These are phyloP conservation scores for Paracentrotus lividus DNA, from an alignment of 53 echinoderm and acorn worm species.

Conservation along the genomic window DNA sequence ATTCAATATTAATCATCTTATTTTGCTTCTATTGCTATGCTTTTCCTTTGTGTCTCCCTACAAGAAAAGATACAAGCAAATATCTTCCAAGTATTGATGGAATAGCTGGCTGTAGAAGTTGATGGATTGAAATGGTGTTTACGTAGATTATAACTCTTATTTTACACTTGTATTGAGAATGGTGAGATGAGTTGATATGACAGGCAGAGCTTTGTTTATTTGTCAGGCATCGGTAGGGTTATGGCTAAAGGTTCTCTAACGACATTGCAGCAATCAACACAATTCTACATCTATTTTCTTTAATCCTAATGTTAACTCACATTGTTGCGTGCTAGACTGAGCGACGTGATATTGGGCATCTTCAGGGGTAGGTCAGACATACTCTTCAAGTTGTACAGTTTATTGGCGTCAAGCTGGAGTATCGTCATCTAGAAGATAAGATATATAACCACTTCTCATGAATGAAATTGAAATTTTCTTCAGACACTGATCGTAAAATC, in stretches of 20 bases:
- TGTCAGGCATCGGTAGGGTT: neutral
- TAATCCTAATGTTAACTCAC: constrained; percentile 74
- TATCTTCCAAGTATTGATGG: neutral
- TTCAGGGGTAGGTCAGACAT: constrained; percentile 74
- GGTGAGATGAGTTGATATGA: neutral
- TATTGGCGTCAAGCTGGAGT: constrained; percentile 86
- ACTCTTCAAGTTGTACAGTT: constrained; percentile 76
- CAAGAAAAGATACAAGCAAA: too few relatives aligned
- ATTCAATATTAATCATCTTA: too few relatives aligned
- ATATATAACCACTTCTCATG: neutral
- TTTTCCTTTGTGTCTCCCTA: too few relatives aligned
- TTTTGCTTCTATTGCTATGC: too few relatives aligned
- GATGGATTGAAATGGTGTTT: too few relatives aligned
- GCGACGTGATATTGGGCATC: constrained; percentile 78
- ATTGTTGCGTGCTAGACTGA: constrained; percentile 81
- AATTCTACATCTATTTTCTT: too few relatives aligned
- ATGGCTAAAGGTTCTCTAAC: too few relatives aligned
- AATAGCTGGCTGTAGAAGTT: too few relatives aligned
- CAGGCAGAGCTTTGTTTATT: neutral
- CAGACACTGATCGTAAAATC: neutral
- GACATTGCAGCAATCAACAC: too few relatives aligned
- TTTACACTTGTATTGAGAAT: neutral
- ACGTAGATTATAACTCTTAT: neutral
- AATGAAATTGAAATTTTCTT: neutral
- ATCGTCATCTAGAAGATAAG: constrained; percentile 74